A percentile compares a stretch with the other conserved stretches of the same genome.
phyloP scores from a whole-genome alignment of 2,888 invertebrate species.

The Nomada ferruginata region DNA sequence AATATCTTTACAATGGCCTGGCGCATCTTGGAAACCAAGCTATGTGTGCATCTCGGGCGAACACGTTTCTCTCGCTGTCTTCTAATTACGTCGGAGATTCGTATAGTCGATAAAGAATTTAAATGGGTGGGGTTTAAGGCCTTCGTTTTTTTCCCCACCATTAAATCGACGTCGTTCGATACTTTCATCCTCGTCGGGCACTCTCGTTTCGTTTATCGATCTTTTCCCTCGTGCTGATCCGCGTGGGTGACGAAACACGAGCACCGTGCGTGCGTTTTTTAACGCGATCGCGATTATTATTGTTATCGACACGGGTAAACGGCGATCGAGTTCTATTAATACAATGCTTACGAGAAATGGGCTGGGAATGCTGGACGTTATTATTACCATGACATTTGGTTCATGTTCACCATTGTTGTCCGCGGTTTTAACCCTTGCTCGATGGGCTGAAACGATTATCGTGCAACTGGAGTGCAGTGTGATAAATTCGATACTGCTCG shows the following conservation, averaged over 20 bases:
- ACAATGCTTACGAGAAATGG: conserved; percentile 53
- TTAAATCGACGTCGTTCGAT: background rate
- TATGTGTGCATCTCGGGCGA: background rate
- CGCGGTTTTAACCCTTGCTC: conserved; percentile 13
- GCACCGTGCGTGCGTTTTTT: conserved; percentile 23
- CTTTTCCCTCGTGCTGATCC: background rate
- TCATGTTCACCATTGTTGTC: conserved; percentile 37
- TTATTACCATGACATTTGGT: conserved; percentile 60
- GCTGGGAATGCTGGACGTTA: conserved; percentile 52
- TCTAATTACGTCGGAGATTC: conserved; percentile 40
- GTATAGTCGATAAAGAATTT: conserved; percentile 22
- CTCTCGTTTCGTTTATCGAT: conserved; percentile 15
- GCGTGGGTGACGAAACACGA: conserved; percentile 52
- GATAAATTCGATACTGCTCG: conserved; percentile 13
- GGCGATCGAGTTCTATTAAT: conserved; percentile 65
- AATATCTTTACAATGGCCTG: conserved; percentile 3
- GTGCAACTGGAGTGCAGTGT: background rate
- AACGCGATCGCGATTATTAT: conserved; percentile 40
- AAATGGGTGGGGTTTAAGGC: background rate
- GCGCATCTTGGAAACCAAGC: conserved; percentile 1
- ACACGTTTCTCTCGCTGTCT: conserved; percentile 11
- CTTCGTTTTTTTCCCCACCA: background rate
- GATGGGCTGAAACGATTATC: conserved; percentile 22
- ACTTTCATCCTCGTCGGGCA: conserved; percentile 14
- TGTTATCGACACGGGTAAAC: conserved; percentile 28